Conservation (phyloP, 2,797 vertebrate species). For the Helicolenus hilgendorfi region DNA sequence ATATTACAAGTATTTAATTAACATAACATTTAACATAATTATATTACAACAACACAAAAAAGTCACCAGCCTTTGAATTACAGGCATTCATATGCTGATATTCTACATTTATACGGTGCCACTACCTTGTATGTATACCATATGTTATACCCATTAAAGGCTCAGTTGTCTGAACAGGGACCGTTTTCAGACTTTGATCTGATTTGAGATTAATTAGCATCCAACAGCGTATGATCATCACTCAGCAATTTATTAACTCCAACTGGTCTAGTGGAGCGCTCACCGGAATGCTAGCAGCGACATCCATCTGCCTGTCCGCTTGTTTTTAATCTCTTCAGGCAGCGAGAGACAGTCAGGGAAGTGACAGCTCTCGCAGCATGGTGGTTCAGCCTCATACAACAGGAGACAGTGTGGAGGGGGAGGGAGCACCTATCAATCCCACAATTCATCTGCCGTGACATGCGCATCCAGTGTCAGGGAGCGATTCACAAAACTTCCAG, state of each 20-base stretch:
- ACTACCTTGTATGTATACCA: background rate
- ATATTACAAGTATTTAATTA: too few species aligned
- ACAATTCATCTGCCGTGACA: conserved; percentile 43
- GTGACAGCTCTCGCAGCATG: conserved; percentile 66
- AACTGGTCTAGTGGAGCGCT: conserved; percentile 47
- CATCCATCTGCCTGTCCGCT: conserved; percentile 74
- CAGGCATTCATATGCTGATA: background rate
- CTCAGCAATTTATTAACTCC: conserved; percentile 53
- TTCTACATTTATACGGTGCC: background rate
- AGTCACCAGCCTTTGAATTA: background rate
- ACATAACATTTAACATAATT: too few species aligned
- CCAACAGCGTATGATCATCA: conserved; percentile 34
- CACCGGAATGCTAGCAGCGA: conserved; percentile 31
- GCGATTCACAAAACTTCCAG: conserved; percentile 5
- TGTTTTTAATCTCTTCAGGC: conserved; percentile 69
- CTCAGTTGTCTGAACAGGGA: background rate
- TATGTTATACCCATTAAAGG: background rate
- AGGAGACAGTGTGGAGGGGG: conserved; percentile 14
- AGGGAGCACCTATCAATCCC: conserved; percentile 40
- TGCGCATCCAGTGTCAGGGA: conserved; percentile 5
- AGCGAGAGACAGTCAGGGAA: conserved; percentile 34
- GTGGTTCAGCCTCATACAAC: conserved; percentile 35
- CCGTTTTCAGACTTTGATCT: conserved; percentile 14
- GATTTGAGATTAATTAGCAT: conserved; percentile 57
- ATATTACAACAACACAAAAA: too few species aligned